Conservation (phyloP, 2,888 invertebrate genomes). For the Bruchidius siliquastri region DNA sequence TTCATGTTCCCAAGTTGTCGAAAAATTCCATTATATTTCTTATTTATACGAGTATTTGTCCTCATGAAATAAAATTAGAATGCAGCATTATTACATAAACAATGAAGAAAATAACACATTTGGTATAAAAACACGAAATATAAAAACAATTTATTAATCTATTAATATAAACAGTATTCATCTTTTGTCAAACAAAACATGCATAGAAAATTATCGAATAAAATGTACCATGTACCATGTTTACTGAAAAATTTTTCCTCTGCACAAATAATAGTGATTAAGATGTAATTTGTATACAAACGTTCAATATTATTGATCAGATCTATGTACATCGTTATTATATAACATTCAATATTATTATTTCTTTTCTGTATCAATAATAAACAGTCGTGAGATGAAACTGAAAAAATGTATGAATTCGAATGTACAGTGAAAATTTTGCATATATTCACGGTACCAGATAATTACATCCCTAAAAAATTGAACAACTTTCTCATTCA, state of each 20-base stretch:
- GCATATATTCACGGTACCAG: not conserved
- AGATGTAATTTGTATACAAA: no score
- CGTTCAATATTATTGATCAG: not conserved
- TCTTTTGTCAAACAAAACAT: not conserved
- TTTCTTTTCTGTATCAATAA: not conserved
- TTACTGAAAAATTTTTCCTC: not conserved
- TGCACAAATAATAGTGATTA: no score
- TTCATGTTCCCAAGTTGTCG: not conserved
- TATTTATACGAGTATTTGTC: not conserved
- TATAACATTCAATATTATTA: not conserved
- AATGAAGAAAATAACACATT: not conserved
- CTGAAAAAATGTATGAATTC: no score
- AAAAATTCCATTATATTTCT: not conserved
- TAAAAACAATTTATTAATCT: not conserved
- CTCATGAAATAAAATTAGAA: not conserved
- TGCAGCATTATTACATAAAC: no score
- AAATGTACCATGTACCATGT: no score
- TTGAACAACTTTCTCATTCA: not conserved
- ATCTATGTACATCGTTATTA: not conserved
- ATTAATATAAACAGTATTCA: not conserved
- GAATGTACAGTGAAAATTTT: not conserved
- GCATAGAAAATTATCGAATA: not conserved
- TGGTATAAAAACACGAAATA: not conserved
- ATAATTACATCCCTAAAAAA: not conserved
- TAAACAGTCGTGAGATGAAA: no score